These are phyloP conservation scores for Syngnathus typhle DNA, from an alignment of 2,113 vertebrate genomes.

Conservation along the genomic window DNA sequence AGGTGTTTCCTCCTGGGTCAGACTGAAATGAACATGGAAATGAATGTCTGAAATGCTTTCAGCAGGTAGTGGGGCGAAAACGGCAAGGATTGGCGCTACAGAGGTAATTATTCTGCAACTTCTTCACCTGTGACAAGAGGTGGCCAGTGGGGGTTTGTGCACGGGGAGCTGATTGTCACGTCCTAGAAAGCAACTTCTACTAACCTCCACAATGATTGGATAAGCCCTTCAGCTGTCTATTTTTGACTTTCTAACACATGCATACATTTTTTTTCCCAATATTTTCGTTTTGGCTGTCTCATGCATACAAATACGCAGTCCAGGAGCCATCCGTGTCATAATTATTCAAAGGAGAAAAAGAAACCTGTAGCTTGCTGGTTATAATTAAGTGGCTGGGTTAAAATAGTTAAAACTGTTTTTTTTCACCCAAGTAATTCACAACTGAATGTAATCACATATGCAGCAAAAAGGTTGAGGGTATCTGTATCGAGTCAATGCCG, in stretches of 20 bases:
- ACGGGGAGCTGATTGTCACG: conserved; percentile 17
- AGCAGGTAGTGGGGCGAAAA: conserved; percentile 17
- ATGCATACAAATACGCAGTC: conserved; percentile 7
- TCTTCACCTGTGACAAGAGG: conserved; percentile 71
- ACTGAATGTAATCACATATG: not conserved
- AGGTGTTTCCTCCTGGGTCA: conserved; percentile 62
- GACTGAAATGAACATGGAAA: conserved; percentile 64
- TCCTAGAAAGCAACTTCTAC: conserved; percentile 47
- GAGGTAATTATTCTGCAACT: conserved; percentile 68
- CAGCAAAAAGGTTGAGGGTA: not conserved
- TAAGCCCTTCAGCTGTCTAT: conserved; percentile 28
- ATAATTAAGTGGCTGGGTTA: not conserved
- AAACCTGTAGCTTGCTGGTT: not conserved
- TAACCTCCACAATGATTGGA: conserved; percentile 21
- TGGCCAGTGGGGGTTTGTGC: conserved; percentile 18
- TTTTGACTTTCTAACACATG: not conserved
- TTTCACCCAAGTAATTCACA: not conserved
- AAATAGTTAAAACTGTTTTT: not conserved
- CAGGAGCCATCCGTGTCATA: not conserved
- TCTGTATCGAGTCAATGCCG: not conserved
- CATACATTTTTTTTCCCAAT: conserved; percentile 15
- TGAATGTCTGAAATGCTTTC: conserved; percentile 61
- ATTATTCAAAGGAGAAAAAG: not conserved
- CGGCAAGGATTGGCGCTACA: conserved; percentile 30
- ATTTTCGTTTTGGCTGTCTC: conserved; percentile 6